phyloP scores from a whole-genome alignment of 2,888 invertebrate species.

The Charanyca ferruginea region DNA sequence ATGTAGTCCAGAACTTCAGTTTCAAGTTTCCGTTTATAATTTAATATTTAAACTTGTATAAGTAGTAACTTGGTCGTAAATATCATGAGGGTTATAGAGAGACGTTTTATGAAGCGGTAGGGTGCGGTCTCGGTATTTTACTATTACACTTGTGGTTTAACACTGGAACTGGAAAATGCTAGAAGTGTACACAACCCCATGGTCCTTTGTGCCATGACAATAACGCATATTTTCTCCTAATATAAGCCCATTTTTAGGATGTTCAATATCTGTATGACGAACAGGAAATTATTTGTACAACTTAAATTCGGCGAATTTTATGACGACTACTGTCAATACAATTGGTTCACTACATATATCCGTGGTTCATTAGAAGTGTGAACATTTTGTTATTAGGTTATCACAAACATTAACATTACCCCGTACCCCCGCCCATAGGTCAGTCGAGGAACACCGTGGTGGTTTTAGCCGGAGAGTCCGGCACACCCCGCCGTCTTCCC shows the following conservation, averaged over 20 bases:
- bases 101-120: constrained; percentile 3
- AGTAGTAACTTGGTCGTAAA: not conserved
- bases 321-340: too few species aligned
- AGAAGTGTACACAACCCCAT: not conserved
- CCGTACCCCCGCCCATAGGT: too few species aligned
- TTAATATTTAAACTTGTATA: constrained; percentile 20
- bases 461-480: too few species aligned
- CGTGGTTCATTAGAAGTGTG: too few species aligned
- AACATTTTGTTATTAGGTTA: too few species aligned
- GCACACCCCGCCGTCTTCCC: too few species aligned
- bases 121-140: not conserved
- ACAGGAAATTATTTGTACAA: not conserved
- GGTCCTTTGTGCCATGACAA: not conserved
- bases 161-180: not conserved
- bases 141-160: not conserved
- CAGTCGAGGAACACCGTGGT: too few species aligned
- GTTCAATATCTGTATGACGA: not conserved
- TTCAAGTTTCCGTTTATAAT: constrained; percentile 22
- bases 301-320: too few species aligned
- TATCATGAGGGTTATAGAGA: not conserved
- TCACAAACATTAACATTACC: too few species aligned
- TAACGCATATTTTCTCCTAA: not conserved
- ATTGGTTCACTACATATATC: too few species aligned
- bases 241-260: not conserved
- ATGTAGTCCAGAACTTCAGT: constrained; percentile 39